These are phyloP conservation scores for Sterrhoptilus dennistouni DNA, from an alignment of 2,113 vertebrate species.

Conservation along the genomic window DNA sequence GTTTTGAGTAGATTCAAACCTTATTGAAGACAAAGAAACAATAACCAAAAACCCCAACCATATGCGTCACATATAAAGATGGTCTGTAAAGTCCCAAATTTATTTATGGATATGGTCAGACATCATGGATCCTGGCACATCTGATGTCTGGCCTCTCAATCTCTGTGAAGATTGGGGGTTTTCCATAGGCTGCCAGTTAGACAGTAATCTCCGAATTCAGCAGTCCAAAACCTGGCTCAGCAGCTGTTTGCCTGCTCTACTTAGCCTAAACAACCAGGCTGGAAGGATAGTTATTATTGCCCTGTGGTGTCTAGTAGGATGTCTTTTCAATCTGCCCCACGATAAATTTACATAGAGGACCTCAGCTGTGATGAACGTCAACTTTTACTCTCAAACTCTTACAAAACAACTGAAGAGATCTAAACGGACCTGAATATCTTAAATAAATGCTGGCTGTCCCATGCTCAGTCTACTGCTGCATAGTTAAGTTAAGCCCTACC, in stretches of 20 bases:
- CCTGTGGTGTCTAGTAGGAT: not conserved
- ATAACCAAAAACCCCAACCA: not conserved
- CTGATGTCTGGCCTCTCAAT: not conserved
- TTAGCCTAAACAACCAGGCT: not conserved
- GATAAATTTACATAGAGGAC: not conserved
- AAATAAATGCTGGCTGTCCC: not conserved
- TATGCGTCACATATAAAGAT: not conserved
- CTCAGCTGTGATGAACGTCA: not conserved
- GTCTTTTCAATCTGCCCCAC: not conserved
- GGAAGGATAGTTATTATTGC: not conserved
- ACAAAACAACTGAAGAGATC: not conserved
- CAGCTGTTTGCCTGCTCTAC: not conserved
- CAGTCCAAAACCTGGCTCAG: not conserved
- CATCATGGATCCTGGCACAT: not conserved
- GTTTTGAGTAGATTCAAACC: not conserved
- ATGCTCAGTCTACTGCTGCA: not conserved
- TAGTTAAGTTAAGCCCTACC: not conserved
- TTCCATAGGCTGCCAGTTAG: not conserved
- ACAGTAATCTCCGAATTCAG: not conserved
- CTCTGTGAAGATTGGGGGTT: not conserved
- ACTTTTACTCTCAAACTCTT: not conserved
- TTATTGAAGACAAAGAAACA: not conserved
- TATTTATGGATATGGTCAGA: not conserved
- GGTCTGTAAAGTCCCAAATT: not conserved
- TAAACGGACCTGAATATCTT: not conserved